Conservation (phyloP, 2,113 vertebrate genomes). For the Sinosuthora webbiana region DNA sequence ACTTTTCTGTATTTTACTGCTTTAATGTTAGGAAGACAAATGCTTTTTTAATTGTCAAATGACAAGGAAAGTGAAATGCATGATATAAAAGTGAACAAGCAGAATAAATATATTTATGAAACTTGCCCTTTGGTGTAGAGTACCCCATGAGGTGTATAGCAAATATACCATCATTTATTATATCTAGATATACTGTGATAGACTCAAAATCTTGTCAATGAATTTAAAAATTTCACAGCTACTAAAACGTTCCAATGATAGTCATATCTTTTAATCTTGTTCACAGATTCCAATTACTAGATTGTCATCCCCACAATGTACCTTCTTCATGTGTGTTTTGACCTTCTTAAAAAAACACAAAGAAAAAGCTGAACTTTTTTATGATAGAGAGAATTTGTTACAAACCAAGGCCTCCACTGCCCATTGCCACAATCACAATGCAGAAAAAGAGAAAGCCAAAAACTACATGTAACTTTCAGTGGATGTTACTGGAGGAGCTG, state of each 20-base stretch:
- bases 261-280: background rate
- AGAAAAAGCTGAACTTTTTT: background rate
- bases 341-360: background rate
- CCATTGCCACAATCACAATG: background rate
- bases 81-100: constrained; percentile 7
- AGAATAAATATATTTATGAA: background rate
- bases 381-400: background rate
- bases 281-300: background rate
- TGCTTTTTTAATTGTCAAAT: background rate
- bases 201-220: background rate
- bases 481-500: background rate
- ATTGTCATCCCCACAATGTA: background rate
- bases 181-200: background rate
- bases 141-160: background rate
- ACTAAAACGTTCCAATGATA: background rate
- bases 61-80: background rate
- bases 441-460: background rate
- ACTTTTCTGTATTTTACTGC: background rate
- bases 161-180: background rate
- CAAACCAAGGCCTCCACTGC: background rate
- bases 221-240: background rate
- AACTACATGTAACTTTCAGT: background rate
- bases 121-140: background rate
- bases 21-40: background rate
- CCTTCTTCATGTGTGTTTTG: background rate